These are phyloP conservation scores for Bostrychus sinensis DNA, from an alignment of 2,113 vertebrate species.

Conservation along the genomic window DNA sequence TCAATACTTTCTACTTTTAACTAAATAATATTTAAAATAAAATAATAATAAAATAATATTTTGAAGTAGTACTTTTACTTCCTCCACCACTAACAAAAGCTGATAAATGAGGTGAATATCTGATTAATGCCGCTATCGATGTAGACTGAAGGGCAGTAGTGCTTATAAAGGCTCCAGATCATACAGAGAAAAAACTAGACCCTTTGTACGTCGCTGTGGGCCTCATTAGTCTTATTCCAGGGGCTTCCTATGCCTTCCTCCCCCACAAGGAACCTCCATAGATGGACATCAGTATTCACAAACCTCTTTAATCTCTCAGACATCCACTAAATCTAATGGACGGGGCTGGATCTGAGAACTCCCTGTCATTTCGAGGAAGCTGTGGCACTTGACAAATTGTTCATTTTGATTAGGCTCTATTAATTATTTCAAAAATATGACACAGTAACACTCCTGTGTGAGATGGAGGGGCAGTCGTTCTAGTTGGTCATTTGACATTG, in stretches of 20 bases:
- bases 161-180: constrained; percentile 9
- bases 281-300: constrained; percentile 20
- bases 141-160: neutral
- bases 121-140: constrained; percentile 17
- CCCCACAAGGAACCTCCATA: neutral
- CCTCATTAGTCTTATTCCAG: constrained; percentile 52
- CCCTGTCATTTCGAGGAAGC: constrained; percentile 21
- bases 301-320: constrained; percentile 30
- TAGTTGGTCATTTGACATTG: neutral
- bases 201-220: constrained; percentile 20
- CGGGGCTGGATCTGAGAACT: constrained; percentile 13
- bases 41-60: no score
- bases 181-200: constrained; percentile 28
- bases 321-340: constrained; percentile 26
- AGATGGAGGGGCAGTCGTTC: constrained; percentile 5
- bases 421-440: constrained; percentile 23
- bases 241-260: constrained; percentile 13
- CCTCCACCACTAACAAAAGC: no score
- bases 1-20: no score
- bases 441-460: constrained; percentile 8
- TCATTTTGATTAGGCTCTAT: constrained; percentile 25
- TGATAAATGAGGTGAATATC: no score
- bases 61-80: no score
- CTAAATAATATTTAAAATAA: no score
- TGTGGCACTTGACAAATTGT: constrained; percentile 26